Conservation (phyloP, 2,113 vertebrate species). For the Neopipo cinnamomea region DNA sequence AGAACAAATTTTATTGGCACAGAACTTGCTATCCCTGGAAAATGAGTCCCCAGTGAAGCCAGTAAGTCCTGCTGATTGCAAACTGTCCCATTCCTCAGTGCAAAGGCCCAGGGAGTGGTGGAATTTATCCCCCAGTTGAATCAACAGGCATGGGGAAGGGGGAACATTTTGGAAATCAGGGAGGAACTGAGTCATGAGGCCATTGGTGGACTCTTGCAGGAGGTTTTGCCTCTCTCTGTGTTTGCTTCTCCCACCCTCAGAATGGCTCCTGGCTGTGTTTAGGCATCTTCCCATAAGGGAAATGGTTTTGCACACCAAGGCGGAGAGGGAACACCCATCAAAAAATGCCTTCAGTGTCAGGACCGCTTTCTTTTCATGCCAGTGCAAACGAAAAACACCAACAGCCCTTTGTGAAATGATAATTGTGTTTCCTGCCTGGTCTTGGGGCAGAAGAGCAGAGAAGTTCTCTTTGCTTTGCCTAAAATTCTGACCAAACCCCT, state of each 20-base stretch:
- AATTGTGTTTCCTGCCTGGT: background rate
- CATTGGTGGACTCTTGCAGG: rapidly evolving
- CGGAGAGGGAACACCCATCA: background rate
- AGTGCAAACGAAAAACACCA: background rate
- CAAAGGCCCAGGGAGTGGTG: background rate
- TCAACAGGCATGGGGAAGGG: rapidly evolving
- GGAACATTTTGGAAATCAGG: background rate
- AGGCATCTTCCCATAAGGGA: background rate
- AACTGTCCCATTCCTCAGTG: background rate
- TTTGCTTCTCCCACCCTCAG: background rate
- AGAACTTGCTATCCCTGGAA: background rate
- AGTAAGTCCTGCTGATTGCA: background rate
- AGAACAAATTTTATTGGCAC: background rate
- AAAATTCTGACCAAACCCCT: background rate
- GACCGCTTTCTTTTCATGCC: background rate
- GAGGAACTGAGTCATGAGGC: background rate
- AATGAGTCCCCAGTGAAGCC: rapidly evolving
- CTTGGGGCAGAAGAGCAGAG: background rate
- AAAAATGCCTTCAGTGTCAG: rapidly evolving
- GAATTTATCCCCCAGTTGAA: background rate
- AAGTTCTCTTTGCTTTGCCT: background rate
- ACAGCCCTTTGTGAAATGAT: background rate
- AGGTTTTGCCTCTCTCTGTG: background rate
- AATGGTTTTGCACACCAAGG: background rate
- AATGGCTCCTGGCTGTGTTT: background rate